Evolutionary conservation across 2,797 vertebrate species (phyloP).

Genomic region (Acanthopagrus latus): DNA sequence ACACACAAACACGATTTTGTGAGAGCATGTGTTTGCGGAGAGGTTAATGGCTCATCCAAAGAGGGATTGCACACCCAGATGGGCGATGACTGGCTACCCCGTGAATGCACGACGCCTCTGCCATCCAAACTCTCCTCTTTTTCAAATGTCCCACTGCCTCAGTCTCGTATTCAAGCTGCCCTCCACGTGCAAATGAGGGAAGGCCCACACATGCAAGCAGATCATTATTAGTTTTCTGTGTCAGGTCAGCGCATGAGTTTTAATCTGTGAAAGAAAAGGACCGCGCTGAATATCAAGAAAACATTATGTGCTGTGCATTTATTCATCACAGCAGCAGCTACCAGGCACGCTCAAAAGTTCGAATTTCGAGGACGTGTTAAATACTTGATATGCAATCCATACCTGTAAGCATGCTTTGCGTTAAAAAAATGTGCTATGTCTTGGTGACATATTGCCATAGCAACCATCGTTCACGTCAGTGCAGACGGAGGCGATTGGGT

Average conservation of each 20-base stretch:
- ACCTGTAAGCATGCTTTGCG: not conserved
- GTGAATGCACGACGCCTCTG: constrained; percentile 4
- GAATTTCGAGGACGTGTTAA: constrained; percentile 13
- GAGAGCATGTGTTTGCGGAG: not conserved
- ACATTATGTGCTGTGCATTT: not conserved
- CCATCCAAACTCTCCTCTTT: constrained; percentile 18
- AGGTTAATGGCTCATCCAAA: constrained; percentile 13
- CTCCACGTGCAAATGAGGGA: constrained; percentile 15
- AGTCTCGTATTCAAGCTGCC: constrained; percentile 3
- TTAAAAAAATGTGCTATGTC: not conserved
- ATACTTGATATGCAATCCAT: not conserved
- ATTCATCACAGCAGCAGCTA: not conserved
- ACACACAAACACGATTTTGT: constrained; percentile 46
- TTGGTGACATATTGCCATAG: constrained; percentile 24
- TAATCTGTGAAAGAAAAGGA: constrained; percentile 22
- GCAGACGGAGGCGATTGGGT: constrained; percentile 20
- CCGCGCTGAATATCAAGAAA: constrained; percentile 8
- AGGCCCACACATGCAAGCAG: constrained; percentile 8
- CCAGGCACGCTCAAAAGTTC: constrained; percentile 16
- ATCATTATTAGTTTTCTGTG: constrained; percentile 8
- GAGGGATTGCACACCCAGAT: not conserved
- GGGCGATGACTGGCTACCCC: constrained; percentile 18
- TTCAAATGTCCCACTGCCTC: constrained; percentile 13
- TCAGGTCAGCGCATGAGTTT: not conserved
- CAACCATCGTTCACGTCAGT: constrained; percentile 31